These are phyloP conservation scores for Andrena trimmerana DNA, from an alignment of 2,888 invertebrate species.

Conservation along the genomic window DNA sequence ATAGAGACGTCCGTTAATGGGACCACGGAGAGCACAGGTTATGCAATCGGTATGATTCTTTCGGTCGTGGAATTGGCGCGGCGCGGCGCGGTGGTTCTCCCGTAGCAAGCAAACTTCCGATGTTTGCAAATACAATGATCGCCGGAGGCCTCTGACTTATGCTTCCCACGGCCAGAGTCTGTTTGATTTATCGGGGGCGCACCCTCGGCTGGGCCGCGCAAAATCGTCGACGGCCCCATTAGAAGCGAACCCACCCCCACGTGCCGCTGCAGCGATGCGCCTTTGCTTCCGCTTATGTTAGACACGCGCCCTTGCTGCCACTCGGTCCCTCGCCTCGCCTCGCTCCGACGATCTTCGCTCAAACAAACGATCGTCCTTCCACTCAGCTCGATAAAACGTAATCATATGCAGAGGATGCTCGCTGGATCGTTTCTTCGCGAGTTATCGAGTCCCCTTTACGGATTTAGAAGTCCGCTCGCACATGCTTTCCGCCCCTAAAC, in stretches of 20 bases:
- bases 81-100: slow-evolving; percentile 45
- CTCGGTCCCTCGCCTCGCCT: slow-evolving; percentile 31
- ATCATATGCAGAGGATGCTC: slow-evolving; percentile 30
- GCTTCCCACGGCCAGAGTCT: slow-evolving; percentile 80
- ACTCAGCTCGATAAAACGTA: slow-evolving; percentile 46
- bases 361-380: slow-evolving; percentile 53
- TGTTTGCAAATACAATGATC: slow-evolving; percentile 78
- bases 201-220: slow-evolving; percentile 68
- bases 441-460: too few species aligned
- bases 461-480: neutral
- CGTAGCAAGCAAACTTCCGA: slow-evolving; percentile 72
- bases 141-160: slow-evolving; percentile 76
- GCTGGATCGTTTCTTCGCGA: slow-evolving; percentile 21
- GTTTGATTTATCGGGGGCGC: slow-evolving; percentile 79
- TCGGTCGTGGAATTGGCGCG: slow-evolving; percentile 17
- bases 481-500: neutral
- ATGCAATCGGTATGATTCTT: slow-evolving; percentile 22
- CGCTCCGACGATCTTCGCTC: slow-evolving; percentile 45
- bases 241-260: slow-evolving; percentile 73
- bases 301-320: slow-evolving; percentile 79
- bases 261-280: slow-evolving; percentile 81
- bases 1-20: neutral
- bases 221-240: slow-evolving; percentile 73
- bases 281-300: slow-evolving; percentile 76
- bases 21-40: neutral